Evolutionary conservation across 2,113 vertebrate genomes (phyloP).

Genomic region (Tragelaphus scriptus): DNA sequence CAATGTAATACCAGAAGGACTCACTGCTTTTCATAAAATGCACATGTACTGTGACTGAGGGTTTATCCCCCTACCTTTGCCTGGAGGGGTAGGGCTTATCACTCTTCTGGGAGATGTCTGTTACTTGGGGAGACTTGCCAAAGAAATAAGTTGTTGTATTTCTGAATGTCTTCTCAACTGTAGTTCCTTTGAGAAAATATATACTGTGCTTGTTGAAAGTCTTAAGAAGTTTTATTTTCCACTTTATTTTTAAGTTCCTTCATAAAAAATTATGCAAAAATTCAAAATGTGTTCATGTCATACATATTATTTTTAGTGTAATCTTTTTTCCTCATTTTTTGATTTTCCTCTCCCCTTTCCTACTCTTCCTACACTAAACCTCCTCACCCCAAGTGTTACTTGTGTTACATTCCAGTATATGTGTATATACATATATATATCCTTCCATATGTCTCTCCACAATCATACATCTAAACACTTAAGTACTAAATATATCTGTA

Average conservation of each 20-base stretch:
- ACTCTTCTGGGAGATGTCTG: neutral
- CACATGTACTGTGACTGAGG: neutral
- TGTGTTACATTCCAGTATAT: neutral
- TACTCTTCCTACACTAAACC: neutral
- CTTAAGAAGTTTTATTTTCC: neutral
- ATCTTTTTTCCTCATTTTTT: neutral
- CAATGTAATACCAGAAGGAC: neutral
- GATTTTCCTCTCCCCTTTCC: neutral
- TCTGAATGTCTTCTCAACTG: neutral
- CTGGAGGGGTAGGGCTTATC: neutral
- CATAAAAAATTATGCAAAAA: conserved; percentile 7
- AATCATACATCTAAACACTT: neutral
- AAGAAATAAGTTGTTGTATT: neutral
- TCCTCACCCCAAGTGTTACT: neutral
- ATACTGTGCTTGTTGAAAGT: neutral
- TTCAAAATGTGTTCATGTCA: neutral
- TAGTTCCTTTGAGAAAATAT: neutral
- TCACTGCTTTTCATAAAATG: neutral
- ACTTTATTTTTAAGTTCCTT: neutral
- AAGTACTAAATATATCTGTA: neutral
- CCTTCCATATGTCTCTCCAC: neutral
- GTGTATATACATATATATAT: neutral
- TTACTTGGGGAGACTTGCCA: neutral
- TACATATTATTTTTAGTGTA: neutral
- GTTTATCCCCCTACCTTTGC: neutral